A percentile compares a stretch with the other conserved stretches of the same genome.
phyloP scores from a whole-genome alignment of 2,888 invertebrate genomes.

The Stenichneumon culpator region DNA sequence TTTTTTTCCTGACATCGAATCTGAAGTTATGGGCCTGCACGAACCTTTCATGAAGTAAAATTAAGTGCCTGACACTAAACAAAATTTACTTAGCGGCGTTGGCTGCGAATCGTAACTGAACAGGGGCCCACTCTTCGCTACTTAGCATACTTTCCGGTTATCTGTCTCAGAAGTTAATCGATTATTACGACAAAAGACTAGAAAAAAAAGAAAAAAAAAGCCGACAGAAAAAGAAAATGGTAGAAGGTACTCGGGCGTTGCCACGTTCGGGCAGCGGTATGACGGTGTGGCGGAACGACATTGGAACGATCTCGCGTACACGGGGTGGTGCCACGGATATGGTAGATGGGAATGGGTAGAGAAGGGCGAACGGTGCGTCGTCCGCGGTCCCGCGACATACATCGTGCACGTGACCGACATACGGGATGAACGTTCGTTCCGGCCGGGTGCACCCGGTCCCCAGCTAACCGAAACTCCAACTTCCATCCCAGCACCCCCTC shows the following conservation, averaged over 20 bases:
- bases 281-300: conserved; percentile 18
- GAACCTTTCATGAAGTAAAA: too few species aligned
- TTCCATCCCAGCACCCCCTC: conserved; percentile 27
- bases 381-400: conserved; percentile 68
- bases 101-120: too few species aligned
- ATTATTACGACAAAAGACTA: background rate
- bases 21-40: too few species aligned
- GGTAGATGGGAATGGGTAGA: conserved; percentile 35
- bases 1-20: too few species aligned
- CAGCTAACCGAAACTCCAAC: conserved; percentile 66
- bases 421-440: conserved; percentile 66
- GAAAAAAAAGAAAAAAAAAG: background rate
- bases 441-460: conserved; percentile 61
- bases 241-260: conserved; percentile 22
- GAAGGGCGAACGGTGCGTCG: conserved; percentile 62
- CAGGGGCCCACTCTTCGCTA: too few species aligned
- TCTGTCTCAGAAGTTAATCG: background rate
- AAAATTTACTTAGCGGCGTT: too few species aligned
- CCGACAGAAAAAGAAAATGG: background rate
- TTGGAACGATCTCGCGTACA: conserved; percentile 23
- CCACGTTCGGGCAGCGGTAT: conserved; percentile 17
- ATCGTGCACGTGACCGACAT: conserved; percentile 69
- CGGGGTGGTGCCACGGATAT: conserved; percentile 20
- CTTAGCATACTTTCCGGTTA: background rate
- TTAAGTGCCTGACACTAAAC: too few species aligned